A percentile compares a stretch with the other conserved stretches of the same genome.
phyloP scores from a whole-genome alignment of 2,797 vertebrate species.

The Falco rusticolus region DNA sequence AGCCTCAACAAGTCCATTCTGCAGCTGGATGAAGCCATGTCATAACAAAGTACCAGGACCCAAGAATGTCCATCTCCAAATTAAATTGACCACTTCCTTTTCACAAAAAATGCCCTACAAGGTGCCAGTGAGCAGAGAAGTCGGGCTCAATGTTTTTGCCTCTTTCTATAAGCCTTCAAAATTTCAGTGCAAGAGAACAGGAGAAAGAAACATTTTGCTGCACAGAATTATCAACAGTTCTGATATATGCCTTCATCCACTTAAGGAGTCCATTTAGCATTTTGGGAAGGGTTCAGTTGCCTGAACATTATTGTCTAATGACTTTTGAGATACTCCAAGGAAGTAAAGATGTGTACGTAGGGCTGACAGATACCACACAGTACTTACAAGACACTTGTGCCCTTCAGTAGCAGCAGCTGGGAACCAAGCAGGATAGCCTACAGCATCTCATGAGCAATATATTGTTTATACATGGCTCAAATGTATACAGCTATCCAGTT shows the following conservation, averaged over 20 bases:
- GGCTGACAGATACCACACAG: neutral
- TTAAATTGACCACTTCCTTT: neutral
- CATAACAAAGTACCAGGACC: neutral
- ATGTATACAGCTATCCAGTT: neutral
- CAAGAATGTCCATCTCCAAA: neutral
- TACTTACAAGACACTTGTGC: neutral
- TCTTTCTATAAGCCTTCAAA: neutral
- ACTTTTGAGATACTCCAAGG: neutral
- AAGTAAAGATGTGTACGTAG: fast-evolving
- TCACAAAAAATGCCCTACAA: neutral
- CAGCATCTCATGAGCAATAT: neutral
- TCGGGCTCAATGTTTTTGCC: neutral
- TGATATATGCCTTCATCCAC: neutral
- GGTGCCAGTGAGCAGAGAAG: neutral
- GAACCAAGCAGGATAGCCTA: neutral
- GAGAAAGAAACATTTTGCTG: neutral
- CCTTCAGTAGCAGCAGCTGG: neutral
- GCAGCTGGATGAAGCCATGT: neutral
- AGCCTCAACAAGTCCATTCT: neutral
- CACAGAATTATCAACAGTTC: neutral
- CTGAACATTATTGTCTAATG: neutral
- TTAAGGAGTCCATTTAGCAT: neutral
- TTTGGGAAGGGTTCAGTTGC: neutral
- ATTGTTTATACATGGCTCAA: neutral
- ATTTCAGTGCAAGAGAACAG: neutral